Base-by-base conservation (phyloP, 92 coral and sea anemone species). In the Anthopleura xanthogrammica region DNA sequence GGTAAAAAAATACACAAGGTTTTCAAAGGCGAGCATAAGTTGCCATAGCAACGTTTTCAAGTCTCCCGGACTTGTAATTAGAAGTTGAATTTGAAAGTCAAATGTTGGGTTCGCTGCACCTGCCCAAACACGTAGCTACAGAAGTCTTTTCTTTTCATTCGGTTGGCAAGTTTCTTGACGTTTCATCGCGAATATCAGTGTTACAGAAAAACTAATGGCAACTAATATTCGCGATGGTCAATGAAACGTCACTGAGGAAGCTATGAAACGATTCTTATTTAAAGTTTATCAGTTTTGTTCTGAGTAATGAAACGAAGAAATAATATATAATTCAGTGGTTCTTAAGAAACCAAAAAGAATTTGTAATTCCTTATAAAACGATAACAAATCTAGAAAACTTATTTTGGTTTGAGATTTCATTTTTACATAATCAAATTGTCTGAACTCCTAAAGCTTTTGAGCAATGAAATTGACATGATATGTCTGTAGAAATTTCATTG, bases 41-140 rank as follows among this genome's bases (percentile, higher is more conserved):
- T 68, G 41, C 14, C 42, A 68, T 68, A 29, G 41, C 17, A 6
- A 68, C 74, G 74, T 24, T 68, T 62, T 62, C 29, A 29, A 5
- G 24, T n/a, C 42, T 23, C 74, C 12, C 19, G 24, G 9, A 68
- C 42, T 62, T 62, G 70, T 68, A 68, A 68, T 68, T 23, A 68
- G 16, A 68, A 68, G 16, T 14, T 16, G 74, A 68, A 68, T 68
- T 68, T 68, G 41, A 68, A 68, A 68, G 74, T 68, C 74, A 68
- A 68, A 68, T 68, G 17, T 68, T 29, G 14, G 3, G 16, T 24
- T 42, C 5, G 1, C 7, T 2, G 46, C 74, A 68, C 74, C 74
- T 68, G 74, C 74, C 42, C 74, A 68, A 68, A 68, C 42, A 68
- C 11, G 42, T 68, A 54, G 16, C 58, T 54, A 36, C 42, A 42